Base-by-base conservation (phyloP, 2,888 invertebrate genomes). In the Drosophila niveifrons region DNA sequence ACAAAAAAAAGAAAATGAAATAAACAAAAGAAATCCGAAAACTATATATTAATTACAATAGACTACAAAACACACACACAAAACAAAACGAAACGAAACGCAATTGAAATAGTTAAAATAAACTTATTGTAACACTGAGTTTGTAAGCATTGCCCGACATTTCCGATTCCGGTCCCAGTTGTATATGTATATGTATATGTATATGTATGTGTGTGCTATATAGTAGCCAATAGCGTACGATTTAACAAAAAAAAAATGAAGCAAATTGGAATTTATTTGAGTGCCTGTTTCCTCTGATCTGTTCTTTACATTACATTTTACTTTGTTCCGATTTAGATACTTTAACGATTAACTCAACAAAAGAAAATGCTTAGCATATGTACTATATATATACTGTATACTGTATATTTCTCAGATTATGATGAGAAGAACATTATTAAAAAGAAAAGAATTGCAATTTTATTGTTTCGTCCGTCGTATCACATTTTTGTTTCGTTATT, bases 331-430 rank as follows among this genome's bases (percentile, higher is more conserved):
- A 36, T 36, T 36, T 34, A 50, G 44, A 8, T 11, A 46, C 41
- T 36, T 52, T 31, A 29, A 15, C 15, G 17, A 29, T 55, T 58
- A 46, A 46, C 13, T 17, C 15, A 66, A 62, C 47, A 67, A 72
- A 41, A 67, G 69, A 41, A 3, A 23, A 6, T 76, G 77, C 77
- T 62, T 70, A 79, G 79, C 79, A 75, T 80, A 53, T 57, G 28
- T 18, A 41, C 13, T 41, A 13, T 2, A 23, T 23, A 23, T 23
- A 4, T 23, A 6, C 17, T n/a, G n/a, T n/a, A n/a, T 18, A 41
- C 13, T 41, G 8, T 2, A 13, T 39, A 28, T 58, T 66, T 41
- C 48, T 29, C 50, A n/a, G 43, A 53, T 63, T 15, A 56, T 63
- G 59, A 31, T 7, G 39, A 39, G 1, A 17, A 11, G 4, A 23